Percentiles rank a stretch among this genome's conserved stretches.
phyloP scores from a whole-genome alignment of 2,113 vertebrate species.

The Rhadina sibilatrix region DNA sequence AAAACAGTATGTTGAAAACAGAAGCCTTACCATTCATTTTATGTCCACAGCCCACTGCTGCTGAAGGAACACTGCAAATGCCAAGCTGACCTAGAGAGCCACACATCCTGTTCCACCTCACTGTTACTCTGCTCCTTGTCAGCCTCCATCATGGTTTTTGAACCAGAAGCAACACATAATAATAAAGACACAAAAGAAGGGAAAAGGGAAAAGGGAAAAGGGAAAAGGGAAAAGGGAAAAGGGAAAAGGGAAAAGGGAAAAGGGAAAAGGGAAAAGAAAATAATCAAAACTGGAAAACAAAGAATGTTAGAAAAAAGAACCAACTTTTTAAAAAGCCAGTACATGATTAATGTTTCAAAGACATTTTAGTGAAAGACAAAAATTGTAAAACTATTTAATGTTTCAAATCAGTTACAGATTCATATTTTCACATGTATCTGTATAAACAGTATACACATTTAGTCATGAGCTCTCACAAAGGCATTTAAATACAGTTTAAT shows the following conservation, averaged over 20 bases:
- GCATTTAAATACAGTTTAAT: conserved; percentile 19
- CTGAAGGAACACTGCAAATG: background rate
- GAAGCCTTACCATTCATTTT: background rate
- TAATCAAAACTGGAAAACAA: background rate
- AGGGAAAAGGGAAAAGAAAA: background rate
- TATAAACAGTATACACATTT: background rate
- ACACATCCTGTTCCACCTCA: background rate
- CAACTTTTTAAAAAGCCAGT: background rate
- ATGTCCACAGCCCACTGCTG: background rate
- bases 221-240: too few relatives aligned
- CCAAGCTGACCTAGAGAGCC: background rate
- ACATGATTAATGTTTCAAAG: background rate
- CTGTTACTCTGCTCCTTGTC: background rate
- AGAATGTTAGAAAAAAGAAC: background rate
- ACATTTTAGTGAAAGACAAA: conserved; percentile 11
- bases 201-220: background rate
- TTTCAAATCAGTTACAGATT: conserved; percentile 16
- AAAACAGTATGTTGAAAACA: background rate
- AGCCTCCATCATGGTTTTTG: background rate
- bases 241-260: too few relatives aligned
- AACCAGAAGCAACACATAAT: background rate
- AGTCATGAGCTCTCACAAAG: background rate
- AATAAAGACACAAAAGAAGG: background rate
- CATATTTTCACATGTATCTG: background rate
- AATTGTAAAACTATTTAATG: conserved; percentile 11